Evolutionary conservation across 2,888 invertebrate species (phyloP).

Genomic region (Sminthurinus aureus): DNA sequence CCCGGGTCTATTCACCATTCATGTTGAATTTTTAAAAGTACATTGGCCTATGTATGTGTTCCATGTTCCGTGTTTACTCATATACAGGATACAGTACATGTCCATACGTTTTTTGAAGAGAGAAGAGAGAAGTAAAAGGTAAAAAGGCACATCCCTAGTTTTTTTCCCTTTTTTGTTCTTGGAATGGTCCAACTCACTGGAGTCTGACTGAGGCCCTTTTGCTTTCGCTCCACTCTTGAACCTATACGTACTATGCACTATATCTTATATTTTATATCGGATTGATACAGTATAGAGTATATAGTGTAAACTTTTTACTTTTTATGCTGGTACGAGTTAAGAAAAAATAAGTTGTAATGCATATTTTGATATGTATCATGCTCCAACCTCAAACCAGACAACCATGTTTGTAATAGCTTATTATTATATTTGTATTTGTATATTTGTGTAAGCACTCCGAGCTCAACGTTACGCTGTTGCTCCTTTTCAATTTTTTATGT

Average conservation of each 20-base stretch:
- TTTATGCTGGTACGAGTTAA: not conserved
- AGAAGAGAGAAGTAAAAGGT: not conserved
- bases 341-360: not conserved
- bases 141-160: not conserved
- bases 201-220: not conserved
- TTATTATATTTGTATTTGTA: not conserved
- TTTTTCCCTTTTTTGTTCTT: not conserved
- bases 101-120: no score
- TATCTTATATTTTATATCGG: not conserved
- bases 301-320: not conserved
- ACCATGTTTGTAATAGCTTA: no score
- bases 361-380: not conserved
- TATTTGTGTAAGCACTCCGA: not conserved
- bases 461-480: not conserved
- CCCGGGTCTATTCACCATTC: not conserved
- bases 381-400: no score
- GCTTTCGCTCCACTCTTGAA: not conserved
- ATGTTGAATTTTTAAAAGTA: not conserved
- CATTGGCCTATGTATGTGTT: not conserved
- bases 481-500: conserved; percentile 25
- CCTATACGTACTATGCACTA: not conserved
- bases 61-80: not conserved
- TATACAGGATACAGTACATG: not conserved
- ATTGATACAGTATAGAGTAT: not conserved
- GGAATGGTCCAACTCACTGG: not conserved